Percentiles rank a stretch among this genome's conserved stretches.
These are phyloP conservation scores for Agapostemon virescens DNA, from an alignment of 2,888 invertebrate genomes.

Conservation along the genomic window DNA sequence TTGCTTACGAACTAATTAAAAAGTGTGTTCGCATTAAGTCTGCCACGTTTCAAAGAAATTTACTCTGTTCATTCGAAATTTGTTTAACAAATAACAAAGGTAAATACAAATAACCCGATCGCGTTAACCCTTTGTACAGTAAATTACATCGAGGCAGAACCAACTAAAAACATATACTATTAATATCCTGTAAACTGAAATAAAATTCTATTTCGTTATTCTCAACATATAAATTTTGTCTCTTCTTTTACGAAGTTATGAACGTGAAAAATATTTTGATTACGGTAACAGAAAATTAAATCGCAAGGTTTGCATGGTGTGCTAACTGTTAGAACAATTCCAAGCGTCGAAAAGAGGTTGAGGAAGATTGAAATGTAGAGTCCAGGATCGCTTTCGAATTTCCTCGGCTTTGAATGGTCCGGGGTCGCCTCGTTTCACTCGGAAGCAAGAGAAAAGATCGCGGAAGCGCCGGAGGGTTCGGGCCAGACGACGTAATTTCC, in stretches of 20 bases:
- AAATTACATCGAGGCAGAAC: no score
- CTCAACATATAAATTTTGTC: no score
- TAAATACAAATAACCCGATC: background rate
- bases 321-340: background rate
- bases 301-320: background rate
- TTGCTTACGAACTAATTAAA: no score
- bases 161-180: no score
- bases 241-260: no score
- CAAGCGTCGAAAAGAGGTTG: background rate
- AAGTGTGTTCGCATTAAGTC: no score
- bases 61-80: background rate
- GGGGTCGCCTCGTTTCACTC: background rate
- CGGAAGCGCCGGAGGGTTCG: slow-evolving; percentile 58
- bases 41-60: background rate
- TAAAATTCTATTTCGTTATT: no score
- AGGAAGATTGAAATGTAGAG: background rate
- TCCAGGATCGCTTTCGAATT: slow-evolving; percentile 5
- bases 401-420: background rate
- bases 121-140: no score
- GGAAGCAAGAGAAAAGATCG: slow-evolving; percentile 15
- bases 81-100: background rate
- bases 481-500: slow-evolving; percentile 76
- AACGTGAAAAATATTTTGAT: no score
- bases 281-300: no score
- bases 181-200: no score